Base-by-base conservation (phyloP, 2,888 invertebrate genomes). In the Myopa tessellatipennis region DNA sequence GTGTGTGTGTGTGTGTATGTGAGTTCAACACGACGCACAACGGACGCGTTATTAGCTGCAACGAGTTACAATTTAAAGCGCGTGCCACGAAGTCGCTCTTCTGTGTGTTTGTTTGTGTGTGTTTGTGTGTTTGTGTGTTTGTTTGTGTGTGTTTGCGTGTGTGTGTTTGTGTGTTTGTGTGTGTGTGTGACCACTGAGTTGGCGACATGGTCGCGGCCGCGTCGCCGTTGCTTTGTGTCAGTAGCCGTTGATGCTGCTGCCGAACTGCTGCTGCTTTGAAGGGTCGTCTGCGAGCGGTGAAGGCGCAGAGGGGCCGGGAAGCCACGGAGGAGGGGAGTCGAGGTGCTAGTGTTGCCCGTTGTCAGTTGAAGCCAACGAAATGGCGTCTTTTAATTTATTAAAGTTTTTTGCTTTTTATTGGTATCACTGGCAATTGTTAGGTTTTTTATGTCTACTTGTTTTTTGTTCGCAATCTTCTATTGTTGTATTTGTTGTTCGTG, bases 381-480 rank as follows among this genome's bases (percentile, higher is more conserved):
- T 74, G 73, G 58, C 52, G 63, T 65, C 70, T 74, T 74, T 78
- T 78, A 76, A 78, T 78, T 78, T 78, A 78, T 76, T 76, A 69
- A 78, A 74, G 67, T 74, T 52, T 58, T 55, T 69, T n/a, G 52
- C 38, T 55, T 65, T 65, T 67, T 70, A 70, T 55, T 52, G 40
- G 58, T 71, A 60, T 14, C 58, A 38, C 60, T 38, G 45, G 4
- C n/a, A 38, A 36, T 58, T 71, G 40, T 16, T n/a, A 38, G 34
- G 36, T 34, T 71, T 38, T 71, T 16, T 58, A 4, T 71, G 18
- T 50, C 8, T 69, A 10, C 10, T n/a, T 45, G n/a, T 3, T 38
- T 38, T 67, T 67, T n/a, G n/a, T 67, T 36, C 16, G 63, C 36
- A 14, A 34, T 14, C 26, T 1, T 26, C 26, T 45, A 10, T 45